A percentile compares a stretch with the other conserved stretches of the same genome.
Conservation (phyloP, 2,797 vertebrate genomes). For the Vespertilio murinus region DNA sequence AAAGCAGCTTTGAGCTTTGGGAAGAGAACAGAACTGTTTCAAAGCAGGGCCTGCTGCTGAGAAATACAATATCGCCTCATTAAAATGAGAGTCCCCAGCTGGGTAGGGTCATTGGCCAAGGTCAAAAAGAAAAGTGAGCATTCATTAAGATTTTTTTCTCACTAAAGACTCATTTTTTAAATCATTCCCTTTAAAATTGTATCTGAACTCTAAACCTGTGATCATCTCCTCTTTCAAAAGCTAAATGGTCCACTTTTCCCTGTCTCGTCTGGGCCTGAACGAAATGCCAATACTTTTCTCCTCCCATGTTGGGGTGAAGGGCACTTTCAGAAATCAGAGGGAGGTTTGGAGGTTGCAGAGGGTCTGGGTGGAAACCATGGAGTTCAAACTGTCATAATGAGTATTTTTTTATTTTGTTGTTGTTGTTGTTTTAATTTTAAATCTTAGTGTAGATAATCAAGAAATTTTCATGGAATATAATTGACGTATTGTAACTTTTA, state of each 20-base stretch:
- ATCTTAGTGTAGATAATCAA: neutral
- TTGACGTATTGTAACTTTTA: neutral
- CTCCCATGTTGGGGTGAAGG: neutral
- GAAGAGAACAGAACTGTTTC: slow-evolving; percentile 23
- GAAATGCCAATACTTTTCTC: neutral
- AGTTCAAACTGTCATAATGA: neutral
- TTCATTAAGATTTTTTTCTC: slow-evolving; percentile 17
- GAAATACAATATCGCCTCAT: slow-evolving; percentile 48
- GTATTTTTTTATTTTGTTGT: neutral
- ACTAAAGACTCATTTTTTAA: slow-evolving; percentile 29
- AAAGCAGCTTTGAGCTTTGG: slow-evolving; percentile 60
- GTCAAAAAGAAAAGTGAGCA: neutral
- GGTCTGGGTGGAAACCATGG: neutral
- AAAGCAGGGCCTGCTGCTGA: neutral
- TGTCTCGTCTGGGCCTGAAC: neutral
- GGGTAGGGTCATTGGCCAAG: neutral
- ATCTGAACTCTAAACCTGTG: neutral
- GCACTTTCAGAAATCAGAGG: neutral
- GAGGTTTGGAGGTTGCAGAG: neutral
- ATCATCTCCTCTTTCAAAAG: neutral
- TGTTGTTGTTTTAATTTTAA: neutral
- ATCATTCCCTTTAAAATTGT: slow-evolving; percentile 29
- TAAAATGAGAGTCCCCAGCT: slow-evolving; percentile 27
- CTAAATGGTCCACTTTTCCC: neutral
- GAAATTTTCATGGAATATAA: neutral